Percentiles rank a stretch among this genome's conserved stretches.
phyloP scores from a whole-genome alignment of 2,888 invertebrate genomes.

The Hydrotaea diabolus region DNA sequence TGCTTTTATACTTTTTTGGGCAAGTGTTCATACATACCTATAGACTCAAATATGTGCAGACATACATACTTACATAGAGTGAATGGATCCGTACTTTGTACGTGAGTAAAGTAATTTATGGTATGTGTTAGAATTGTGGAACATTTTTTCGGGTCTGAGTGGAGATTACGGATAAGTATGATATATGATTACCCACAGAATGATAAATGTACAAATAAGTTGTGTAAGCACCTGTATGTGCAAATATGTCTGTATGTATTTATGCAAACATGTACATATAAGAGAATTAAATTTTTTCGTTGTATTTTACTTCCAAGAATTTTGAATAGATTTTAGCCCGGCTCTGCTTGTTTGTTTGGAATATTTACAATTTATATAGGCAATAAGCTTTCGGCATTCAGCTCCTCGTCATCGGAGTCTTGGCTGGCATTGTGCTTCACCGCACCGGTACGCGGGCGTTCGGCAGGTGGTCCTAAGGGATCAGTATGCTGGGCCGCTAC shows the following conservation, averaged over 20 bases:
- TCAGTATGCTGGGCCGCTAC: constrained; percentile 74
- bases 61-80: neutral
- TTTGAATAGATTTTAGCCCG: constrained; percentile 43
- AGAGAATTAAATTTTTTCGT: constrained; percentile 7
- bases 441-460: constrained; percentile 80
- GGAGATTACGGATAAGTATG: constrained; percentile 46
- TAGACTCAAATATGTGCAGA: neutral
- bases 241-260: neutral
- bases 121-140: constrained; percentile 23
- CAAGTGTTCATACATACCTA: too few species aligned
- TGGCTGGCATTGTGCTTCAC: constrained; percentile 72
- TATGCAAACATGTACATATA: neutral
- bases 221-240: constrained; percentile 38
- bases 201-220: constrained; percentile 50
- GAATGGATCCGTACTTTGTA: neutral
- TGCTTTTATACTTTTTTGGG: too few species aligned
- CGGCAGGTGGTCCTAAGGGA: constrained; percentile 79
- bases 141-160: constrained; percentile 27
- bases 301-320: neutral
- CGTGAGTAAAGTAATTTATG: constrained; percentile 4
- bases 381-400: constrained; percentile 79
- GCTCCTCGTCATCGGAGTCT: constrained; percentile 80
- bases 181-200: constrained; percentile 41
- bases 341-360: constrained; percentile 46
- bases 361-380: constrained; percentile 74